Conservation (phyloP, 2,888 invertebrate genomes). For the Rhagonycha lutea region DNA sequence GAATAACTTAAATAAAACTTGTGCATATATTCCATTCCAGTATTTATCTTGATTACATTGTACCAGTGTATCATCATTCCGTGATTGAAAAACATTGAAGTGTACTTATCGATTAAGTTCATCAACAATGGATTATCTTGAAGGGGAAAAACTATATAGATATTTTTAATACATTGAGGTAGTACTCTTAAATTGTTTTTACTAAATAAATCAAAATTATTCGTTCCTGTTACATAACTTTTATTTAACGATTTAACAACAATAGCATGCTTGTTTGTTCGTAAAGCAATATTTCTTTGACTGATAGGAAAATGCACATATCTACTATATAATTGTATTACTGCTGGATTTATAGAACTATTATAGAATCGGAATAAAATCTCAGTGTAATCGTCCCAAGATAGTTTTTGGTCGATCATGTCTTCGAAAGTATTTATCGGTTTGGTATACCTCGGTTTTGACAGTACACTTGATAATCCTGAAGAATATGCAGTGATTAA, state of each 20-base stretch:
- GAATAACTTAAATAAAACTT: slow-evolving; percentile 20
- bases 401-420: slow-evolving; percentile 30
- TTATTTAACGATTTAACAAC: slow-evolving; percentile 21
- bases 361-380: slow-evolving; percentile 2
- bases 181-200: slow-evolving; percentile 28
- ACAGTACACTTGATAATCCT: slow-evolving; percentile 22
- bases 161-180: slow-evolving; percentile 25
- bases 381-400: slow-evolving; percentile 27
- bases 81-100: slow-evolving; percentile 26
- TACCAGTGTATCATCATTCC: slow-evolving; percentile 36
- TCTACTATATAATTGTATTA: slow-evolving; percentile 13
- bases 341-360: slow-evolving; percentile 18
- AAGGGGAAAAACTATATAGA: slow-evolving; percentile 32
- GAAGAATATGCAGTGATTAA: slow-evolving; percentile 19
- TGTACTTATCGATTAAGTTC: slow-evolving; percentile 28
- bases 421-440: slow-evolving; percentile 28
- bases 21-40: slow-evolving; percentile 11
- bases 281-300: slow-evolving; percentile 6
- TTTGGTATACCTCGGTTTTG: slow-evolving; percentile 11
- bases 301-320: not conserved
- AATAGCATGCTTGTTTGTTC: slow-evolving; percentile 19
- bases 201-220: slow-evolving; percentile 32
- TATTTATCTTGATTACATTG: not conserved
- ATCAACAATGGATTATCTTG: slow-evolving; percentile 34
- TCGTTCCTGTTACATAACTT: slow-evolving; percentile 23